Percentiles rank a stretch among this genome's conserved stretches.
Evolutionary conservation across 1,140 invertebrate genomes (phyloP).

Genomic region (Triops cancriformis): DNA sequence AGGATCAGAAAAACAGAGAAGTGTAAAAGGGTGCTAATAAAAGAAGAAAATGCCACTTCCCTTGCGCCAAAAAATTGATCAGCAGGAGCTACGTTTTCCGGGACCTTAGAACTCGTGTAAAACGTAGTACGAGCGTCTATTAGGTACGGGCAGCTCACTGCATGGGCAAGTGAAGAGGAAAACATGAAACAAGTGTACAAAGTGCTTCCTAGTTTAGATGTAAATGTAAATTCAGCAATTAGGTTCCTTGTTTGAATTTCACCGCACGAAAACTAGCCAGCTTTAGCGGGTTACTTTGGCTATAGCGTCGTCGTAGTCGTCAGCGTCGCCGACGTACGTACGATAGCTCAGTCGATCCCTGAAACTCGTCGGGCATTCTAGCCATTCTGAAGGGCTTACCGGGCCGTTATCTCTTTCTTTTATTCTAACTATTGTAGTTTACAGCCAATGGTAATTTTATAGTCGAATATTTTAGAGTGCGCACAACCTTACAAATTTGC

Average conservation of each 20-base stretch:
- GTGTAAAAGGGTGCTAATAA: no score
- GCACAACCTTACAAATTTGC: no score
- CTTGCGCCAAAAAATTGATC: constrained; percentile 1
- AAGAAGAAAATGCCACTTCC: not conserved
- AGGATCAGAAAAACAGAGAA: not conserved
- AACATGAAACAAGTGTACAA: no score
- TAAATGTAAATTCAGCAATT: no score
- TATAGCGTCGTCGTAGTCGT: constrained; percentile 3
- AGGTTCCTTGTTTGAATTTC: not conserved
- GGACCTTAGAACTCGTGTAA: no score
- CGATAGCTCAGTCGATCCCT: constrained; percentile 8
- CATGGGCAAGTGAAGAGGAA: no score
- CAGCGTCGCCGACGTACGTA: not conserved
- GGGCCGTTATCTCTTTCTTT: not conserved
- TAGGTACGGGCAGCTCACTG: no score
- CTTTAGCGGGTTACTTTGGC: not conserved
- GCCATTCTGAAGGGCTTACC: not conserved
- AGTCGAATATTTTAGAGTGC: no score
- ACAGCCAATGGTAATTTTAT: no score
- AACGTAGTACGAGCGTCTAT: no score
- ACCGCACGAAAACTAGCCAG: not conserved
- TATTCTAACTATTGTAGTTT: no score
- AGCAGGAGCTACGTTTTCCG: not conserved
- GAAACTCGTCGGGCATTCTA: constrained; percentile 4
- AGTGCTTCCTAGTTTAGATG: no score